Percentiles rank a stretch among this genome's conserved stretches.
Evolutionary conservation across 23 tunicate species (phyloP).

Genomic region (Halocynthia roretzi): DNA sequence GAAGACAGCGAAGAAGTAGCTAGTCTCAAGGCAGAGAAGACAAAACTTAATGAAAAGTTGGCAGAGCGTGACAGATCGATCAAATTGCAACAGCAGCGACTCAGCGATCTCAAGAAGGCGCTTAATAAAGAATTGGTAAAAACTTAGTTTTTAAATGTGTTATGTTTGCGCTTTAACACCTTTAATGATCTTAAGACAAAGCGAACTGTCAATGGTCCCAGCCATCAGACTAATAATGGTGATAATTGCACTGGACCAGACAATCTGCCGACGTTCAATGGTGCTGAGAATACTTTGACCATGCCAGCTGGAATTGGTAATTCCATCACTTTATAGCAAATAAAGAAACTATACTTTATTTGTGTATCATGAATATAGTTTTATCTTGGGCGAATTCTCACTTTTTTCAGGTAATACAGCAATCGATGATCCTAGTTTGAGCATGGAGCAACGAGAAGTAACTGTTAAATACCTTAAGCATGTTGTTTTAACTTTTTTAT

Average conservation of each 20-base stretch:
- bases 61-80: slow-evolving; percentile 44
- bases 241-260: no score
- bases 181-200: no score
- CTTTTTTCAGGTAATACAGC: slow-evolving; percentile 52
- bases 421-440: slow-evolving; percentile 56
- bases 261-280: no score
- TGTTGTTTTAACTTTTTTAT: slow-evolving; percentile 68
- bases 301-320: no score
- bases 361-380: no score
- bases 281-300: no score
- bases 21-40: slow-evolving; percentile 23
- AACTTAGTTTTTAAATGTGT: no score
- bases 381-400: background rate
- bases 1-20: slow-evolving; percentile 46
- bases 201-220: no score
- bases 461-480: slow-evolving; percentile 75
- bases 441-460: slow-evolving; percentile 63
- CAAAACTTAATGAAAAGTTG: slow-evolving; percentile 33
- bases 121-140: slow-evolving; percentile 67
- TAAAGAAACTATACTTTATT: no score
- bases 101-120: slow-evolving; percentile 63
- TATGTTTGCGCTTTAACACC: no score
- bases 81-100: slow-evolving; percentile 44
- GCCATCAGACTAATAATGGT: no score
- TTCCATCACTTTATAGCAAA: no score